Base-by-base conservation (phyloP, 2,113 vertebrate genomes). In the Chascanopsetta lugubris region DNA sequence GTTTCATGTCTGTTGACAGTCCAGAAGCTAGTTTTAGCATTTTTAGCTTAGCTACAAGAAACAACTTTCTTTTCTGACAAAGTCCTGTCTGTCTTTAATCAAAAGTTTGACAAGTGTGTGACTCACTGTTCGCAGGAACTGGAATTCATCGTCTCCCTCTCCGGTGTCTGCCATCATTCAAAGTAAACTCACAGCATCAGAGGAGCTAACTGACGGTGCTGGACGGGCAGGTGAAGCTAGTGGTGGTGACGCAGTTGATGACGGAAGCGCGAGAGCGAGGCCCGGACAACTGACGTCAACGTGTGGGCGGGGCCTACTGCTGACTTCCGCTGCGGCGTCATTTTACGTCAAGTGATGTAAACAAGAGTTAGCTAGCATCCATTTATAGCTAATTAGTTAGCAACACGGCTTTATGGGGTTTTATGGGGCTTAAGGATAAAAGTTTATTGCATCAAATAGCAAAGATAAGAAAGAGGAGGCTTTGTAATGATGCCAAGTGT, bases 61-160 rank as follows among this genome's bases (percentile, higher is more conserved):
- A 6, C 12, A 17, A 38, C 34, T n/a, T n/a, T n/a, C n/a, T n/a
- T n/a, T n/a, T n/a, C n/a, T n/a, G n/a, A n/a, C n/a, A n/a, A n/a
- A n/a, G n/a, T n/a, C n/a, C n/a, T n/a, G n/a, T n/a, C n/a, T n/a
- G n/a, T n/a, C n/a, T n/a, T n/a, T n/a, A n/a, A n/a, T n/a, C n/a
- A n/a, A n/a, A n/a, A 36, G 2, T 48, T 49, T 68, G 17, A 4
- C 5, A 56, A 20, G n/a, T 22, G 5, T 10, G 7, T 8, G 9
- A 89, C 92, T 92, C 54, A 93, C 92, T 64, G 78, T 92, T 60
- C 91, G 86, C 13, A 93, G 74, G 77, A 92, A 92, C 13, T 90
- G 92, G 38, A 85, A 87, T 66, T 92, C 90, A n/a, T 92, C 92
- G 6, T 92, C 91, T 0, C 18, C 53, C 2, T 92, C 90, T 65